Evolutionary conservation across 2,888 invertebrate genomes (phyloP).

Genomic region (Stratiomys singularior): DNA sequence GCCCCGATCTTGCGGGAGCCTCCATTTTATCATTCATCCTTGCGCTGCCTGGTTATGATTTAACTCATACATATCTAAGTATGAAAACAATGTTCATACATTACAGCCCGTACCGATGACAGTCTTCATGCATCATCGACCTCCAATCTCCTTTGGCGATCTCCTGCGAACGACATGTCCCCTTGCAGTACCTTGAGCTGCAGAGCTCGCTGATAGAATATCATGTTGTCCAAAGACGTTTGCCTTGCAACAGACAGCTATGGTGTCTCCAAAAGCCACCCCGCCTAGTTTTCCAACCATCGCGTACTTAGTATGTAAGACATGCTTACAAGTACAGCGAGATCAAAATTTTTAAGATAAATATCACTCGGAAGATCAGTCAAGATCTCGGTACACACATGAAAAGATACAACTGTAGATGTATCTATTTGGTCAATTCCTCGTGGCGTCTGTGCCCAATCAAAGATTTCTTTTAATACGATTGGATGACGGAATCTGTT

Average conservation of each 20-base stretch:
- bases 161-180: background rate
- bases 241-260: background rate
- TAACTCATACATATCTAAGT: background rate
- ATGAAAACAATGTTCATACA: background rate
- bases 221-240: background rate
- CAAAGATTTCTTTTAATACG: constrained; percentile 28
- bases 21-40: background rate
- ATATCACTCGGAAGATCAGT: constrained; percentile 19
- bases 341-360: constrained; percentile 45
- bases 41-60: background rate
- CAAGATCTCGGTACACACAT: background rate
- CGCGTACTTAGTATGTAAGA: constrained; percentile 16
- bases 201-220: background rate
- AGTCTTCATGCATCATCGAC: background rate
- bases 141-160: constrained; percentile 3
- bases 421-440: constrained; percentile 21
- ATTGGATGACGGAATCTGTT: constrained; percentile 27
- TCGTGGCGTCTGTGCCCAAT: constrained; percentile 28
- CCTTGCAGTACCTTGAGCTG: background rate
- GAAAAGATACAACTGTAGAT: background rate
- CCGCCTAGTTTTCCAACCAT: constrained; percentile 34
- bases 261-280: constrained; percentile 31
- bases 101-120: background rate
- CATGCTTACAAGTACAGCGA: constrained; percentile 14
- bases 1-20: background rate